phyloP scores from a whole-genome alignment of 2,797 vertebrate genomes.

The Novumbra hubbsi region DNA sequence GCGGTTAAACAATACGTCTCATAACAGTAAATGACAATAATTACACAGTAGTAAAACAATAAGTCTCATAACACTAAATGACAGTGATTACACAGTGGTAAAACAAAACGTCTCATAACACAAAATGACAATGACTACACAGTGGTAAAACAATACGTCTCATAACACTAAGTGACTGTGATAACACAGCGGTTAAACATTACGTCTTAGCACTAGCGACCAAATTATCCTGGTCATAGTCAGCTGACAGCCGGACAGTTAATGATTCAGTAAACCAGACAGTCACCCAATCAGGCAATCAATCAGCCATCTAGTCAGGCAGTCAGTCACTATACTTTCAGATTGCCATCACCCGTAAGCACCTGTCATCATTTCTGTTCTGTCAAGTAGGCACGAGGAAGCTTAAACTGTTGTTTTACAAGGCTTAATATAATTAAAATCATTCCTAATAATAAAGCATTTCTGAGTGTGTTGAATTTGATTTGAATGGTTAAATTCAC shows the following conservation, averaged over 20 bases:
- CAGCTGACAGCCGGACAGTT: slow-evolving; percentile 52
- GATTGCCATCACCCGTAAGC: slow-evolving; percentile 26
- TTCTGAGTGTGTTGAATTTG: neutral
- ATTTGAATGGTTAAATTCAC: neutral
- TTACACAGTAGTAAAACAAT: neutral
- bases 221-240: slow-evolving; percentile 48
- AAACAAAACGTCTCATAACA: neutral
- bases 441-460: neutral
- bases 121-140: too few species aligned
- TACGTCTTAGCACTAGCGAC: slow-evolving; percentile 37
- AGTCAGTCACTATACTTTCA: slow-evolving; percentile 18
- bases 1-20: neutral
- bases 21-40: slow-evolving; percentile 15
- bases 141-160: too few species aligned
- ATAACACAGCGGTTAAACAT: neutral
- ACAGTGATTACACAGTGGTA: too few species aligned
- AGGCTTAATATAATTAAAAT: neutral
- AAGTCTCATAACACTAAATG: slow-evolving; percentile 6
- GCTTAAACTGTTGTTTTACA: slow-evolving; percentile 3
- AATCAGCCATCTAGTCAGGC: slow-evolving; percentile 25
- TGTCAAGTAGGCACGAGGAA: neutral
- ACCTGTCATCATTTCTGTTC: slow-evolving; percentile 25
- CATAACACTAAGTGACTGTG: slow-evolving; percentile 1
- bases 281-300: slow-evolving; percentile 23
- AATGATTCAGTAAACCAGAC: neutral